Conservation (phyloP, 2,888 invertebrate genomes). For the Drosophila prostipennis region DNA sequence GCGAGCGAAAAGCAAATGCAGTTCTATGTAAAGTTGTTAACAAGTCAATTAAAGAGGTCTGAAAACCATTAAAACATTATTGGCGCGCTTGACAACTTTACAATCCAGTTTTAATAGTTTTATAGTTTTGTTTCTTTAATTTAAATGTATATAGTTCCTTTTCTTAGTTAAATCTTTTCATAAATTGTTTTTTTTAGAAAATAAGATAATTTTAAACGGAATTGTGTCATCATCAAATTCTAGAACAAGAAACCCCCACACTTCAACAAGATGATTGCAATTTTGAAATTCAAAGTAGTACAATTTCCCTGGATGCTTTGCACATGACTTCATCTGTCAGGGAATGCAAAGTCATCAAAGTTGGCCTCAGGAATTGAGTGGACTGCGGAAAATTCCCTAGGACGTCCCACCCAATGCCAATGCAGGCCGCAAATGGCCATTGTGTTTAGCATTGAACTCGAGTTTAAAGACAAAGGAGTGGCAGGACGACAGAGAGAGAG, state of each 20-base stretch:
- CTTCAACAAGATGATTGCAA: not conserved
- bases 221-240: too few species aligned
- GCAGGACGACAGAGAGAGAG: not conserved
- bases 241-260: not conserved
- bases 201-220: too few species aligned
- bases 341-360: conserved; percentile 32
- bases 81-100: not conserved
- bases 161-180: too few species aligned
- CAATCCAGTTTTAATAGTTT: not conserved
- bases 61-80: not conserved
- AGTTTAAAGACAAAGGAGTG: conserved; percentile 25
- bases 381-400: conserved; percentile 31
- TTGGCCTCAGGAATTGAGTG: conserved; percentile 15
- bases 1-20: not conserved
- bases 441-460: conserved; percentile 43
- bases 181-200: too few species aligned
- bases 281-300: not conserved
- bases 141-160: too few species aligned
- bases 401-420: conserved; percentile 38
- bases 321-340: conserved; percentile 30
- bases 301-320: not conserved
- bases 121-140: not conserved
- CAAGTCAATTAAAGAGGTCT: not conserved
- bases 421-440: conserved; percentile 61
- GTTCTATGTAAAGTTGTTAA: not conserved